These are phyloP conservation scores for Furnarius figulus DNA, from an alignment of 2,113 vertebrate genomes.

Conservation along the genomic window DNA sequence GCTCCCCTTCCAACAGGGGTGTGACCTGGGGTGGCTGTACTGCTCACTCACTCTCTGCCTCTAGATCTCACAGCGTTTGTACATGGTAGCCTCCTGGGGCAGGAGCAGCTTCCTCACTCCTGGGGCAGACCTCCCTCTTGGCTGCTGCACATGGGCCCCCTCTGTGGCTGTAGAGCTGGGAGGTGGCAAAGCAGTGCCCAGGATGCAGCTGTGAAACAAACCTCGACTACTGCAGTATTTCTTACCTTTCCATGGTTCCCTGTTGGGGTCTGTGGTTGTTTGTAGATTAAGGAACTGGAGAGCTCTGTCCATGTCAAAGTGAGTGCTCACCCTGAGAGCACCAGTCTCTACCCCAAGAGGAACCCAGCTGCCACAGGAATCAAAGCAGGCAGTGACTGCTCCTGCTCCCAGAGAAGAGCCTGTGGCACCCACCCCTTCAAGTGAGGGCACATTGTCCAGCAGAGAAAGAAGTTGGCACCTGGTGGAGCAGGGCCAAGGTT, in stretches of 20 bases:
- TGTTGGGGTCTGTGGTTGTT: too few relatives aligned
- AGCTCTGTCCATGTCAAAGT: neutral
- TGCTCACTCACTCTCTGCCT: neutral
- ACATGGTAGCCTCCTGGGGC: neutral
- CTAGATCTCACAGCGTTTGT: neutral
- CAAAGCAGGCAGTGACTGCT: neutral
- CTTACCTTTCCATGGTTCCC: neutral
- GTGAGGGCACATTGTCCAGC: neutral
- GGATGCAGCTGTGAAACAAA: neutral
- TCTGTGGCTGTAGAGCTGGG: neutral
- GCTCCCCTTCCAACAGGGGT: rapidly evolving
- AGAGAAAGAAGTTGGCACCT: neutral
- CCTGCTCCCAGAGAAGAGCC: neutral
- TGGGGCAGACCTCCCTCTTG: neutral
- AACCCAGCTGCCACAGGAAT: neutral
- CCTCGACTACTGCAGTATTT: neutral
- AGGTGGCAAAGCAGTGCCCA: neutral
- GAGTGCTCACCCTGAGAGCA: neutral
- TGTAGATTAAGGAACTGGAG: neutral
- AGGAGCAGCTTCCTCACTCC: neutral
- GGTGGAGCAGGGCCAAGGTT: neutral
- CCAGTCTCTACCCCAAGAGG: neutral
- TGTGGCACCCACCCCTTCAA: too few relatives aligned
- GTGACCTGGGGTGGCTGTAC: neutral
- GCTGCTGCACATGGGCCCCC: neutral